Evolutionary conservation across 1,140 invertebrate species (phyloP).

Genomic region (Lepidotrigona ventralis): DNA sequence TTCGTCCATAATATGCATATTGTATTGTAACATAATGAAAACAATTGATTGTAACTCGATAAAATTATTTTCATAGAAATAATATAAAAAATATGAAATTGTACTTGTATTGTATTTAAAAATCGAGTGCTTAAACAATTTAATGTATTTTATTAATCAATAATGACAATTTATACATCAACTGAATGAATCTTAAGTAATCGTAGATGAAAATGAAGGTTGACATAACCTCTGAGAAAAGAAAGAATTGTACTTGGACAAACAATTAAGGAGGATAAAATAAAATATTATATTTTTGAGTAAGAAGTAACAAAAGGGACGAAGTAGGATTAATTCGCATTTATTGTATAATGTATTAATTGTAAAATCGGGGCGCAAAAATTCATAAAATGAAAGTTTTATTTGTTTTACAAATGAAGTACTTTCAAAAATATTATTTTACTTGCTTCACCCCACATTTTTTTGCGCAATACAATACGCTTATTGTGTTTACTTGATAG

Average conservation of each 20-base stretch:
- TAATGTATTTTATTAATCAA: neutral
- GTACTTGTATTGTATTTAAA: neutral
- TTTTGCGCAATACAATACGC: neutral
- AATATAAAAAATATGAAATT: neutral
- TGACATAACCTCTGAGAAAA: slow-evolving; percentile 28
- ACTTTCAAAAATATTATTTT: neutral
- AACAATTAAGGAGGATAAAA: neutral
- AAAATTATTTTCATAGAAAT: neutral
- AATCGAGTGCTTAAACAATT: neutral
- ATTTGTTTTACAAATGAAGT: slow-evolving; percentile 16
- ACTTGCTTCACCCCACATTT: neutral
- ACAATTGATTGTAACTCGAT: neutral
- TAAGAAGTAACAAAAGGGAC: neutral
- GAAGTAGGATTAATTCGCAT: neutral
- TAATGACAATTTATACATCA: neutral
- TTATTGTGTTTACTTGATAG: neutral
- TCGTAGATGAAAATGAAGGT: neutral
- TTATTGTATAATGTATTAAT: neutral
- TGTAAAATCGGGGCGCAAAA: neutral
- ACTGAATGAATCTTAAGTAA: neutral
- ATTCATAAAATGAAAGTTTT: neutral
- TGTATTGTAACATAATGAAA: neutral
- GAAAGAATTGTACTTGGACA: too few relatives aligned
- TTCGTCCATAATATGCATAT: neutral
- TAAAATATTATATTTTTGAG: neutral